Base-by-base conservation (phyloP, 2,888 invertebrate species). In the Sepiola atlantica region DNA sequence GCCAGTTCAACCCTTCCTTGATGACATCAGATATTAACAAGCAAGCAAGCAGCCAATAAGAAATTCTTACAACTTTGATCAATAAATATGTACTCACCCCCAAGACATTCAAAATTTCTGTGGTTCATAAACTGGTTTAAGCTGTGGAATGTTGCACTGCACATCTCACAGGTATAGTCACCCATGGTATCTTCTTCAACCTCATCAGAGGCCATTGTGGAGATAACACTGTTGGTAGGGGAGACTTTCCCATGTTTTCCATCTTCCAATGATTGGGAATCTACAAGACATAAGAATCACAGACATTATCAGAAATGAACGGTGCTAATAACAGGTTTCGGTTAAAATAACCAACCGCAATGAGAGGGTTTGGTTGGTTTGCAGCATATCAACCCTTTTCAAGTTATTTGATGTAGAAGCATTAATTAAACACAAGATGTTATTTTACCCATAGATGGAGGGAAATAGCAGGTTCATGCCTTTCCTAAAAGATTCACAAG, bases 111-210 rank as follows among this genome's bases (percentile, higher is more conserved):
- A 93, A 95, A 96, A 95, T 97, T 97, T 94, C 96, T 95, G 95
- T 97, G 97, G 94, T 97, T 96, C 96, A 97, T 97, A 94, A 97
- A 97, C 94, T 96, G 96, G 92, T 95, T 96, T 94, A 97, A 96
- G 94, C 96, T 96, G 93, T 95, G 94, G 94, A 97, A 97, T 55
- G 95, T 95, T 55, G 96, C 96, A 77, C 95, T 95, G 95, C 97
- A 97, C 21, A 95, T 95, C 94, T 97, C 97, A 95, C 97, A 97
- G 1, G 93, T 93, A 55, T 93, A 93, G 55, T 93, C 93, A 35
- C 93, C 93, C 61, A 61, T 61, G 54, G 55, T 61, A 93, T 93
- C 93, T 55, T 55, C 93, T 61, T 93, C 93, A 92, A 32, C 55
- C n/a, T 55, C 55, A 55, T 93, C 93, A 8, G 61, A 57, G 57